phyloP scores from a whole-genome alignment of 2,797 vertebrate species.

The Dendrocincla tyrannina region DNA sequence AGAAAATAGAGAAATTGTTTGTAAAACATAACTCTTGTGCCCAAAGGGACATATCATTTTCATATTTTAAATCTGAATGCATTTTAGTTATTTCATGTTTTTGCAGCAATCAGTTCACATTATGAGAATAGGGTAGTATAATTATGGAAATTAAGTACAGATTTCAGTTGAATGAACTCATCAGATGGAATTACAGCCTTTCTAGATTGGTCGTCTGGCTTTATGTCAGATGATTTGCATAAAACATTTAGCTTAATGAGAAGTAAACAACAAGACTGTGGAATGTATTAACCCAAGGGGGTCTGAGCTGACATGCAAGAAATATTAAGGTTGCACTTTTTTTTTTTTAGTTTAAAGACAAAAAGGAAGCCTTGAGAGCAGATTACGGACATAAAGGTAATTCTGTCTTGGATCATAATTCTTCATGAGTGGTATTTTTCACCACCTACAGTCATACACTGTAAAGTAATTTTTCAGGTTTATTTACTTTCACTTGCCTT shows the following conservation, averaged over 20 bases:
- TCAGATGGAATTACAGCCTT: conserved; percentile 81
- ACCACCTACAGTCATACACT: conserved; percentile 42
- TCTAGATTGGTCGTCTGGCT: conserved; percentile 78
- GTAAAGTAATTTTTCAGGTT: conserved; percentile 66
- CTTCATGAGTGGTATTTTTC: conserved; percentile 51
- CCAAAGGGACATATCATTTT: conserved; percentile 76
- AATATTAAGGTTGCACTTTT: conserved; percentile 62
- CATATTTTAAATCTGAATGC: conserved; percentile 75
- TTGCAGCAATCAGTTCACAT: conserved; percentile 78
- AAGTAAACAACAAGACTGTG: conserved; percentile 76
- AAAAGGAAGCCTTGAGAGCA: conserved; percentile 52
- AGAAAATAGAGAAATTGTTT: conserved; percentile 69
- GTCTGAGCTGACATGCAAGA: conserved; percentile 70
- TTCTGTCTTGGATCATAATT: conserved; percentile 50
- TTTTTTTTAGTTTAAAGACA: conserved; percentile 30
- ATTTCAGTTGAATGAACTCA: conserved; percentile 82
- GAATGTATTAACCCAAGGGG: conserved; percentile 75
- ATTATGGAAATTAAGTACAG: conserved; percentile 82
- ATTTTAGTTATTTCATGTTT: conserved; percentile 75
- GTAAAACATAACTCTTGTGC: conserved; percentile 72
- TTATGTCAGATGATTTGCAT: conserved; percentile 79
- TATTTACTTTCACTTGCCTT: conserved; percentile 68
- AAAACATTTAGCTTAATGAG: conserved; percentile 82
- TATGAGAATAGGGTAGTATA: conserved; percentile 79
- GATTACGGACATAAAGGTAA: conserved; percentile 53